These are phyloP conservation scores for Stegastes partitus DNA, from an alignment of 2,113 vertebrate genomes.

Conservation along the genomic window DNA sequence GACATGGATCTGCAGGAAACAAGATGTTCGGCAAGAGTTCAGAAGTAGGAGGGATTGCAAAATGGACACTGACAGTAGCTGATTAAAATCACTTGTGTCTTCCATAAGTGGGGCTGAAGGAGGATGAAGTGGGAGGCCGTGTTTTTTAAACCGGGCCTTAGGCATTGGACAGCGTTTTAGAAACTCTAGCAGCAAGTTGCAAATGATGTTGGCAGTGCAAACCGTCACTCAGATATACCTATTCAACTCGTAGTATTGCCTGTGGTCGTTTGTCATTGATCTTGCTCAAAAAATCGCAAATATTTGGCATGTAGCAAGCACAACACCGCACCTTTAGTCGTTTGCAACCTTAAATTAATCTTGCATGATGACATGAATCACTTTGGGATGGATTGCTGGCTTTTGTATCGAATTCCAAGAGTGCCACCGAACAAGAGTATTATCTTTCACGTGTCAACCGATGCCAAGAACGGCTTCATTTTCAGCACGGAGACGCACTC, in stretches of 20 bases:
- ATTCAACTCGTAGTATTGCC: neutral
- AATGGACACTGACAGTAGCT: constrained; percentile 65
- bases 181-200: constrained; percentile 15
- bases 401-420: neutral
- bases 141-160: constrained; percentile 30
- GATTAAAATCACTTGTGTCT: constrained; percentile 66
- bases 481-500: constrained; percentile 18
- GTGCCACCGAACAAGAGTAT: constrained; percentile 9
- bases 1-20: constrained; percentile 61
- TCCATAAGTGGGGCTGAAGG: constrained; percentile 22
- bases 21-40: constrained; percentile 63
- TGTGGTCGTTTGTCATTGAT: neutral
- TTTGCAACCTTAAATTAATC: neutral
- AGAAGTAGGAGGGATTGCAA: constrained; percentile 46
- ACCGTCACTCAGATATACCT: neutral
- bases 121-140: constrained; percentile 32
- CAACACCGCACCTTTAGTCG: too few species aligned
- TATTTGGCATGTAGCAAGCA: too few species aligned
- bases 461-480: constrained; percentile 17
- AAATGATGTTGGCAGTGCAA: neutral
- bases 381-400: neutral
- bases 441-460: constrained; percentile 31
- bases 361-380: neutral
- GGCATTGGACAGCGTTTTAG: neutral
- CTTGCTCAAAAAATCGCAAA: neutral